Evolutionary conservation across 2,888 invertebrate genomes (phyloP).

Genomic region (Ommatoiulus sabulosus): DNA sequence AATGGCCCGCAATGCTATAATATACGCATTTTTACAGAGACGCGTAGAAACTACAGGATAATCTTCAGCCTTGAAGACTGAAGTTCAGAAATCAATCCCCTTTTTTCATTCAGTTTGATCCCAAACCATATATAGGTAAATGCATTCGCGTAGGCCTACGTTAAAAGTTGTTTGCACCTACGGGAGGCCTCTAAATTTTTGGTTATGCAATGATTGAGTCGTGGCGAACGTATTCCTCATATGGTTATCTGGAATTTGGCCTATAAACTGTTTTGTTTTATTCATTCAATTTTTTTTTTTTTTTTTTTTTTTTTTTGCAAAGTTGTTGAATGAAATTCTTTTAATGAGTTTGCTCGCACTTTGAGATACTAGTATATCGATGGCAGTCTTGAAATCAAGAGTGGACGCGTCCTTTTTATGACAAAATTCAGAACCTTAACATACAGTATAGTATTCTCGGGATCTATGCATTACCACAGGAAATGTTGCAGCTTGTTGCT

Average conservation of each 20-base stretch:
- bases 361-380: too few relatives aligned
- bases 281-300: conserved; percentile 25
- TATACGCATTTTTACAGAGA: too few relatives aligned
- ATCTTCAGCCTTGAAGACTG: background rate
- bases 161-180: conserved; percentile 21
- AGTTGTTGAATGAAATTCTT: background rate
- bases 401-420: too few relatives aligned
- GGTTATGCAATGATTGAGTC: background rate
- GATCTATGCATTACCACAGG: too few relatives aligned
- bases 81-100: background rate
- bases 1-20: too few relatives aligned
- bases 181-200: background rate
- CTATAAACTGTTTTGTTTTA: background rate
- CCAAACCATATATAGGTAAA: background rate
- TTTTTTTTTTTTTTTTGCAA: conserved; percentile 23
- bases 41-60: too few relatives aligned
- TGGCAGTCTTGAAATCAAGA: too few relatives aligned
- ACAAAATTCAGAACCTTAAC: too few relatives aligned
- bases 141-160: background rate
- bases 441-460: too few relatives aligned
- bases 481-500: too few relatives aligned
- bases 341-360: background rate
- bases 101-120: background rate
- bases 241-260: conserved; percentile 25
- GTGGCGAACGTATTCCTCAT: background rate